Base-by-base conservation (phyloP, 2,113 vertebrate genomes). In the Perccottus glenii region DNA sequence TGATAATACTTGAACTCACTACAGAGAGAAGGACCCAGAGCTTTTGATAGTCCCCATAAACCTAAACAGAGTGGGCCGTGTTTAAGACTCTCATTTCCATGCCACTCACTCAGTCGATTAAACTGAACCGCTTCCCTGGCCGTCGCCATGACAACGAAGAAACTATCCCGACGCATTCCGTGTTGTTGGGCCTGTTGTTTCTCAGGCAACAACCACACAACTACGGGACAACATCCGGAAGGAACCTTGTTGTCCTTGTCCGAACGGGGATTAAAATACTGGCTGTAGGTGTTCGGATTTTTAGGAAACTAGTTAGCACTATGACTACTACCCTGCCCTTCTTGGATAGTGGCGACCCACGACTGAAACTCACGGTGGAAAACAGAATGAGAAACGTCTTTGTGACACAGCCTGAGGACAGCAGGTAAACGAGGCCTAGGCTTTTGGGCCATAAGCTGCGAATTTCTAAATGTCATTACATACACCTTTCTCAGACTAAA, bases 331-430 rank as follows among this genome's bases (percentile, higher is more conserved):
- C 56, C n/a, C 73, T 83, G 11, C 85, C 79, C 33, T 12, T 69
- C 5, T 9, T 90, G 64, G 77, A 82, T 3, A 69, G 60, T 8
- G 64, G 81, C n/a, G 83, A 86, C n/a, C 74, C 85, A 7, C 81
- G 77, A 8, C 67, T 90, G 6, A 76, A 82, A n/a, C 81, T 92
- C n/a, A 64, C 77, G 52, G 63, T 92, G 70, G 83, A 91, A 56
- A 90, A 87, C 50, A 80, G 77, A 56, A 83, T 83, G 56, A 89
- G 45, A 73, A 92, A 92, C 45, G 62, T 93, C 62, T 93, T 94
- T 79, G 90, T 94, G 12, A 94, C 91, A 36, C 91, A 94, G 45
- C 3, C 89, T 42, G 87, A 80, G 48, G 87, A 93, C 38, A 56
- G 48, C 72, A 93, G 90, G 90, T 92, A 73, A 55, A 33, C 11